Conservation (phyloP, 2,888 invertebrate genomes). For the Cheilosia variabilis region DNA sequence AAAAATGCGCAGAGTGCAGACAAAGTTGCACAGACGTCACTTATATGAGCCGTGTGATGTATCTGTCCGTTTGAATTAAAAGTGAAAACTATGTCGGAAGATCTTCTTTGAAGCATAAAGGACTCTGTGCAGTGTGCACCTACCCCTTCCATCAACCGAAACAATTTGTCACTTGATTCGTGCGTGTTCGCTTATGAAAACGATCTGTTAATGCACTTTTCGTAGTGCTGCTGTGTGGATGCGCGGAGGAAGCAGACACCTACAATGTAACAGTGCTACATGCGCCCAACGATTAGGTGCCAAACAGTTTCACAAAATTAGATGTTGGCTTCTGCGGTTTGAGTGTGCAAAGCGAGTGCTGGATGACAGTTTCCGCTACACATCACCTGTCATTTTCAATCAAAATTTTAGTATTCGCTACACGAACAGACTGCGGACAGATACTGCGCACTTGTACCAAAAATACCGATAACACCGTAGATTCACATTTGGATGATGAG, state of each 20-base stretch:
- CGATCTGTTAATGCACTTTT: constrained; percentile 58
- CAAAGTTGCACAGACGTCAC: constrained; percentile 36
- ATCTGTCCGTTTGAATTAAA: constrained; percentile 58
- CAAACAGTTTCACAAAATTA: constrained; percentile 32
- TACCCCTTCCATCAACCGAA: neutral
- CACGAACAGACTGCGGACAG: no score
- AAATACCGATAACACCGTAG: neutral
- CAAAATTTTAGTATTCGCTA: constrained; percentile 2
- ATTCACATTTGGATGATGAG: neutral
- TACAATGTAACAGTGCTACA: constrained; percentile 20
- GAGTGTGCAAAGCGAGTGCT: constrained; percentile 24
- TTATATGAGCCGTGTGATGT: constrained; percentile 20
- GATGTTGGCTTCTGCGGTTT: constrained; percentile 8
- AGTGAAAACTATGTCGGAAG: constrained; percentile 47
- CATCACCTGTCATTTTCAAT: constrained; percentile 62
- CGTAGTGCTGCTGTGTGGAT: neutral
- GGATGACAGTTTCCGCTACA: constrained; percentile 64
- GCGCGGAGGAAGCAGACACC: constrained; percentile 42
- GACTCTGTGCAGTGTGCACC: constrained; percentile 1
- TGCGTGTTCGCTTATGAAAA: constrained; percentile 7
- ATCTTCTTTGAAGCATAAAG: constrained; percentile 56
- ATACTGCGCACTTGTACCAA: neutral
- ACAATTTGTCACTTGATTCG: constrained; percentile 34
- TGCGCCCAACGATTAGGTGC: constrained; percentile 36
- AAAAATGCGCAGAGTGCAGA: neutral